Conservation (phyloP, 1,140 invertebrate species). For the Nasonia vitripennis region DNA sequence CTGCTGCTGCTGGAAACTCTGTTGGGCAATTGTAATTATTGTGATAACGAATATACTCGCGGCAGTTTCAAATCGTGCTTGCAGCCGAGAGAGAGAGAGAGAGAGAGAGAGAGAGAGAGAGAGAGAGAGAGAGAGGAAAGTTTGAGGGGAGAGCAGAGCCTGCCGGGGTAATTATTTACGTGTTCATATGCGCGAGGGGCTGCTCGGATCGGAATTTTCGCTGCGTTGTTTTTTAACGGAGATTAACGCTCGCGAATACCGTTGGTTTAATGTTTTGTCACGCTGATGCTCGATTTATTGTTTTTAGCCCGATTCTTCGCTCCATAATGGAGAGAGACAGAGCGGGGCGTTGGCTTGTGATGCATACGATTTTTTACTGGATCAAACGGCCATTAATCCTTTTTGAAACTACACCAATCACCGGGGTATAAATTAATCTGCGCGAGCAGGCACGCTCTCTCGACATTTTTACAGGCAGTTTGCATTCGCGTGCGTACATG, state of each 20-base stretch:
- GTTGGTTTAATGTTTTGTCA: slow-evolving; percentile 40
- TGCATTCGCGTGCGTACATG: not conserved
- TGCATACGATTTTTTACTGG: slow-evolving; percentile 1
- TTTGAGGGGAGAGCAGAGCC: not conserved
- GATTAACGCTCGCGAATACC: slow-evolving; percentile 44
- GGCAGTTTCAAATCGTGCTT: not conserved
- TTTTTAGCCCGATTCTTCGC: slow-evolving; percentile 25
- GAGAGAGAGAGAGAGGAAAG: not conserved
- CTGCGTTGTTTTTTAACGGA: not conserved
- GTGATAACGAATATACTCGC: slow-evolving; percentile 36
- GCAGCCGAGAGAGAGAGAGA: not conserved
- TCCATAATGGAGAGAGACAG: not conserved
- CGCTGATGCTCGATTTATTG: slow-evolving; percentile 35
- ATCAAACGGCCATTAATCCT: not conserved
- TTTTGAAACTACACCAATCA: not conserved
- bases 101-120: not conserved
- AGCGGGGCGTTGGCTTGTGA: not conserved
- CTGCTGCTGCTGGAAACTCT: not conserved
- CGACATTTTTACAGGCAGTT: not conserved
- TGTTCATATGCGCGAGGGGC: not conserved
- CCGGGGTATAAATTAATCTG: not conserved
- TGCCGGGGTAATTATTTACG: slow-evolving; percentile 28
- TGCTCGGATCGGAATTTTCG: slow-evolving; percentile 18
- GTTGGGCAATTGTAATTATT: slow-evolving; percentile 54
- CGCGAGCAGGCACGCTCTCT: not conserved